phyloP scores from a whole-genome alignment of 2,797 vertebrate genomes.

The Falco novaeseelandiae region DNA sequence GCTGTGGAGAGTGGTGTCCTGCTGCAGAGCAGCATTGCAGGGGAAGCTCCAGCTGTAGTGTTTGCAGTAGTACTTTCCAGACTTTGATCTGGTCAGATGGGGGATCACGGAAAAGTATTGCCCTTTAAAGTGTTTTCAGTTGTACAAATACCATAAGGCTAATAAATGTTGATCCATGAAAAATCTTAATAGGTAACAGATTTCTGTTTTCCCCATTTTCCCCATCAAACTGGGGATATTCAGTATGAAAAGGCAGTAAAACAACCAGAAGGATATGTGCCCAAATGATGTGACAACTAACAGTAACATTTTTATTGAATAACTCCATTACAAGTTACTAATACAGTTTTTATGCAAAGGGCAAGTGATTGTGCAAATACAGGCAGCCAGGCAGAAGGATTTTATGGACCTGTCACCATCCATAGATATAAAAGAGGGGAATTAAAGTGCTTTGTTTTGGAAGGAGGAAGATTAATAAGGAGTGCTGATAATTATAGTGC shows the following conservation, averaged over 20 bases:
- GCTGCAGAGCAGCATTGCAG: fast-evolving
- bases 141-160: neutral
- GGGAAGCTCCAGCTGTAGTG: fast-evolving
- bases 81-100: neutral
- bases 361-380: neutral
- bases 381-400: neutral
- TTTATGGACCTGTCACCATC: neutral
- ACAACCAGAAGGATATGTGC: neutral
- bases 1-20: fast-evolving
- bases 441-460: neutral
- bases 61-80: neutral
- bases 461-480: neutral
- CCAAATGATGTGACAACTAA: neutral
- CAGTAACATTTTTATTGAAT: neutral
- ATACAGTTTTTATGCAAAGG: neutral
- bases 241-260: neutral
- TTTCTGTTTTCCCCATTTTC: neutral
- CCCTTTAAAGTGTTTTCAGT: neutral
- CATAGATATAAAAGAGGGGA: neutral
- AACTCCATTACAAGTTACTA: neutral
- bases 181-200: neutral
- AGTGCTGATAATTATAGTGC: neutral
- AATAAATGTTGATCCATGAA: neutral
- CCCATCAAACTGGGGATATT: fast-evolving
- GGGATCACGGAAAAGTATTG: neutral